A percentile compares a stretch with the other conserved stretches of the same genome.
These are phyloP conservation scores for Eulithis testata DNA, from an alignment of 2,888 invertebrate species.

Conservation along the genomic window DNA sequence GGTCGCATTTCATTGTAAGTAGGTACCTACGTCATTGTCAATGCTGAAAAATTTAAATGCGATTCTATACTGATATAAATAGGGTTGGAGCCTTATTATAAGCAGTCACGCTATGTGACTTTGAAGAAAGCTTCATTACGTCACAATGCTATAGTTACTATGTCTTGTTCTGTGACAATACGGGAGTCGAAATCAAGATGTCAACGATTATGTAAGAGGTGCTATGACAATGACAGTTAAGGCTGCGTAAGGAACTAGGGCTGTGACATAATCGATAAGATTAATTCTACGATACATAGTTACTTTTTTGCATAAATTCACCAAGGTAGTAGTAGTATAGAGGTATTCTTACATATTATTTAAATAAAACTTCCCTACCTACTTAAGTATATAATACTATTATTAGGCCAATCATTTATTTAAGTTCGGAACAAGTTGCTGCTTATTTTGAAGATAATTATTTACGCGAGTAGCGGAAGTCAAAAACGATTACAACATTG, in stretches of 20 bases:
- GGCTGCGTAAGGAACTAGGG: slow-evolving; percentile 49
- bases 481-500: slow-evolving; percentile 9
- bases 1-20: too few species aligned
- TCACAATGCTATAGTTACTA: slow-evolving; percentile 6
- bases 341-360: too few species aligned
- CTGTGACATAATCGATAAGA: not conserved
- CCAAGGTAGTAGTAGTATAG: not conserved
- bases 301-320: not conserved
- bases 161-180: slow-evolving; percentile 6
- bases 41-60: not conserved
- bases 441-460: not conserved
- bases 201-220: slow-evolving; percentile 13
- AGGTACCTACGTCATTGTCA: too few species aligned
- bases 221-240: not conserved
- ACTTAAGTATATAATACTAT: too few species aligned
- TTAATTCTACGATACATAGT: not conserved
- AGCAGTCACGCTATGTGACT: slow-evolving; percentile 33
- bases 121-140: slow-evolving; percentile 29
- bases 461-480: slow-evolving; percentile 32
- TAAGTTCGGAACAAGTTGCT: too few species aligned
- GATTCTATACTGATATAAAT: not conserved
- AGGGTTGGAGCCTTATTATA: slow-evolving; percentile 16
- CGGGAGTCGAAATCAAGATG: slow-evolving; percentile 25
- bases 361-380: too few species aligned
- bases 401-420: too few species aligned